Evolutionary conservation across 2,113 vertebrate species (phyloP), one percentile per base, ranked within the genome.

Genomic region (Eretmochelys imbricata): DNA sequence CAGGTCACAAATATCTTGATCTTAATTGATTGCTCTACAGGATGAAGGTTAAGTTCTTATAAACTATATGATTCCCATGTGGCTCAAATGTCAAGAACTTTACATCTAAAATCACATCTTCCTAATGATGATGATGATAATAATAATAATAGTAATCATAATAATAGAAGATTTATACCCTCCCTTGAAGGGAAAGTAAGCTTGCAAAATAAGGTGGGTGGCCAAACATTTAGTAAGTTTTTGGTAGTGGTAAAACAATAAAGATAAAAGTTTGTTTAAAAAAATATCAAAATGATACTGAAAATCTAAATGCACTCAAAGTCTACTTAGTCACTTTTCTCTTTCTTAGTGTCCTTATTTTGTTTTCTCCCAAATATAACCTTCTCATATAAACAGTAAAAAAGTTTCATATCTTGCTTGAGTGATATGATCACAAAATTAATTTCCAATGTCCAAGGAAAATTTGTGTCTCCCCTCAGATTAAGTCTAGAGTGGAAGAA

Each of bases 1-100:
- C 48, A 89, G 69, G n/a, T 90, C 75, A 93, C 50, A 83, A 88
- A 84, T 81, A 53, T 55, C 82, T 96, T 48, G 57, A 81, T 82
- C 29, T 85, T 87, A 93, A 93, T 5, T 29, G 84, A 90, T 79
- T 91, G 65, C 22, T 95, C 91, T 85, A 78, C 35, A 42, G 92
- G 57, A 50, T 82, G 93, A 95, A 94, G 86, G 51, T 87, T 49
- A 85, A 22, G 57, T 81, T 95, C n/a, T 90, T 87, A 57, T 10
- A 91, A 90, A 89, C 22, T 38, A 7, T 65, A 35, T 10, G 16
- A 59, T 27, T 65, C 94, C 48, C 82, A 79, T 24, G 38, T 87
- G 65, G 46, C 82, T 89, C 90, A 93, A 87, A 79, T 42, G 57
- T 88, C 24, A 90, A 65, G 22, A 75, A 51, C 12, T 54, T 2